These are phyloP conservation scores for Tanypteryx hageni DNA, from an alignment of 2,888 invertebrate genomes.

Conservation along the genomic window DNA sequence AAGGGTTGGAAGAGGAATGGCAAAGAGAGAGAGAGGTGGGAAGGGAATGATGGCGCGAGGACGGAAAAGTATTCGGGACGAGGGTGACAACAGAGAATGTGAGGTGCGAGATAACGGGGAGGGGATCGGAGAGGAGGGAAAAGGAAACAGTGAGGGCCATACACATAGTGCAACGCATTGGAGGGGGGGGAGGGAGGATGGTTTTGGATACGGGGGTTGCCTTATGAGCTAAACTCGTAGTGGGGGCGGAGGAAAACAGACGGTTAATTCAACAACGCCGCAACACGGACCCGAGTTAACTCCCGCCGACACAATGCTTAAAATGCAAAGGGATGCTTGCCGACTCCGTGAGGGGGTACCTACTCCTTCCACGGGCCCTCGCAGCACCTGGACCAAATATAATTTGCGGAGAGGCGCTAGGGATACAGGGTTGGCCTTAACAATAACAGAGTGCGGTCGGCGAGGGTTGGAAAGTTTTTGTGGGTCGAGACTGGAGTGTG, in stretches of 20 bases:
- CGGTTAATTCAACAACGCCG: constrained; percentile 50
- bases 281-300: background rate
- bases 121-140: background rate
- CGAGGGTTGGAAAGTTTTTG: background rate
- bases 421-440: background rate
- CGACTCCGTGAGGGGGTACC: constrained; percentile 3
- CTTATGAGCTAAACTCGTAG: no score
- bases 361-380: background rate
- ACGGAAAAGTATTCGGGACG: no score
- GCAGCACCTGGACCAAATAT: constrained; percentile 48
- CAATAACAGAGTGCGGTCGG: constrained; percentile 30
- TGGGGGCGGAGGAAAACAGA: constrained; percentile 7
- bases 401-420: constrained; percentile 33
- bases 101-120: background rate
- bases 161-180: background rate
- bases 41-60: no score
- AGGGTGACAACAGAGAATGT: no score
- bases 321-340: constrained; percentile 22
- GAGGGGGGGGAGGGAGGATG: background rate
- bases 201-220: background rate
- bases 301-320: constrained; percentile 30
- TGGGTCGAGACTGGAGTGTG: background rate
- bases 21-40: background rate
- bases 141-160: background rate
- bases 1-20: background rate